Evolutionary conservation across 2,888 invertebrate species (phyloP).

Genomic region (Tenthredo amoena): DNA sequence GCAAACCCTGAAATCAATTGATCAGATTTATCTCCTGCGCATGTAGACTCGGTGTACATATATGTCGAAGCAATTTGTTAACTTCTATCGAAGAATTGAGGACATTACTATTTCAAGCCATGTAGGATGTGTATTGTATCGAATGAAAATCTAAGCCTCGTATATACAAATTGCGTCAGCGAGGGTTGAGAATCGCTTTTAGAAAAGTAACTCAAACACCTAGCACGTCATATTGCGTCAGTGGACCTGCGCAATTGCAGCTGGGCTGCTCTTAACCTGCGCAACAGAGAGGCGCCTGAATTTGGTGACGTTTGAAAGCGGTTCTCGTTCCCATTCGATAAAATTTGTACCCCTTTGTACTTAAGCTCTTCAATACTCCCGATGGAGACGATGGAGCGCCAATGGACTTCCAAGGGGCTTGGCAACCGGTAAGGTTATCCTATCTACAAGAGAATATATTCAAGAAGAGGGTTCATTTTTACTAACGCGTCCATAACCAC

Average conservation of each 20-base stretch:
- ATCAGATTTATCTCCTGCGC: not conserved
- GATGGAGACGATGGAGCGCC: conserved; percentile 31
- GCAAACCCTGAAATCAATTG: not conserved
- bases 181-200: conserved; percentile 14
- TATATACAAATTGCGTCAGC: not conserved
- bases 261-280: conserved; percentile 42
- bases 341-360: not conserved
- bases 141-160: not conserved
- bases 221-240: conserved; percentile 54
- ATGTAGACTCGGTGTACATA: not conserved
- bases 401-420: conserved; percentile 40
- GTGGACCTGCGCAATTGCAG: conserved; percentile 52
- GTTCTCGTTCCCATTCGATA: not conserved
- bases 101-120: not conserved
- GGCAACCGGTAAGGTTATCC: conserved; percentile 51
- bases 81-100: not conserved
- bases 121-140: not conserved
- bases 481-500: conserved; percentile 49
- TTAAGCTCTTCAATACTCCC: not conserved
- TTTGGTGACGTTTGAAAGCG: conserved; percentile 40
- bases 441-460: conserved; percentile 43
- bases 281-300: conserved; percentile 41
- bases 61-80: not conserved
- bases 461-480: conserved; percentile 48
- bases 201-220: conserved; percentile 38